Percentiles rank a stretch among this genome's conserved stretches.
phyloP scores from a whole-genome alignment of 2,797 vertebrate species.

The Pseudochirops corinnae region DNA sequence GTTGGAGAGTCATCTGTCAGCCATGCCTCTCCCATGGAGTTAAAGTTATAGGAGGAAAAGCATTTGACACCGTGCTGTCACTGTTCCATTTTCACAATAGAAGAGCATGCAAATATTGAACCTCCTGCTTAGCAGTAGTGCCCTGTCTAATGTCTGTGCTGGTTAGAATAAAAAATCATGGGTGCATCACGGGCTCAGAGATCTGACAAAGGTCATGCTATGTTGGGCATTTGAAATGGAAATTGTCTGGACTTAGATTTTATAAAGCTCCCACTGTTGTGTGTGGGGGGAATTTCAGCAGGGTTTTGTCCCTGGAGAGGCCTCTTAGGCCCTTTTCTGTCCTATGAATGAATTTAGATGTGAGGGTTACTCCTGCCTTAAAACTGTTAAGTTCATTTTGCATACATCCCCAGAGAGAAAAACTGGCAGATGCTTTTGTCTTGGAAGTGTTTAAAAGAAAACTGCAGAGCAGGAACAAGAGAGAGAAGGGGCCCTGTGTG shows the following conservation, averaged over 20 bases:
- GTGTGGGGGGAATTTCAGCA: conserved; percentile 90
- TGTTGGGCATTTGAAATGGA: conserved; percentile 99
- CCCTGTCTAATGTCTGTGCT: conserved; percentile 94
- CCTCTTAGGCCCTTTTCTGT: conserved; percentile 93
- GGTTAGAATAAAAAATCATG: conserved; percentile 91
- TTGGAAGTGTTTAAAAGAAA: conserved; percentile 93
- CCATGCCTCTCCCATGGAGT: conserved; percentile 96
- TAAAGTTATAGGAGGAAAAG: conserved; percentile 95
- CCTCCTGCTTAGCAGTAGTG: conserved; percentile 92
- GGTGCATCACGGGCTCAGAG: conserved; percentile 89
- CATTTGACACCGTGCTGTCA: conserved; percentile 99
- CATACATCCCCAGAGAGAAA: conserved; percentile 92
- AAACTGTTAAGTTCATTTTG: conserved; percentile 94
- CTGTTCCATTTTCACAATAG: conserved; percentile 98
- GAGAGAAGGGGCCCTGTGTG: conserved; percentile 88
- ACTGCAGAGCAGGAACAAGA: conserved; percentile 89
- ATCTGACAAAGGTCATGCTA: conserved; percentile 97
- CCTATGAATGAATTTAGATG: conserved; percentile 98
- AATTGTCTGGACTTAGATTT: conserved; percentile 95
- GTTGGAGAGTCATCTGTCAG: conserved; percentile 99
- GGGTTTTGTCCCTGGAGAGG: conserved; percentile 94
- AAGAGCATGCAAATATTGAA: conserved; percentile 98
- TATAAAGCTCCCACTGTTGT: conserved; percentile 93
- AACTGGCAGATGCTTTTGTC: conserved; percentile 95
- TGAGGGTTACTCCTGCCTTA: conserved; percentile 95